Percentiles rank a stretch among this genome's conserved stretches.
Evolutionary conservation across 2,888 invertebrate genomes (phyloP).

Genomic region (Beris morrisii): DNA sequence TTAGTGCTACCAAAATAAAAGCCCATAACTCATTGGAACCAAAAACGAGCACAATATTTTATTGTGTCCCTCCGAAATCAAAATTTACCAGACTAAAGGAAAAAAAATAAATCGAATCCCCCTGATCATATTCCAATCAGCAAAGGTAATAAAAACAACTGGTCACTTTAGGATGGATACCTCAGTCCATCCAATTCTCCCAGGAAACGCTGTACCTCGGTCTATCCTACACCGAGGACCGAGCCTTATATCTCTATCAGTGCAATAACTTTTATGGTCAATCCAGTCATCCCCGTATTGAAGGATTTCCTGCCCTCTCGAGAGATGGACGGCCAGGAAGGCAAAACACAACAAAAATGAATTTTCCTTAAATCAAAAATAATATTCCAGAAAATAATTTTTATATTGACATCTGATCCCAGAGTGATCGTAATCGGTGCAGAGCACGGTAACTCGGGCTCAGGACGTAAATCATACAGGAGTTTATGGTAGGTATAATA

Average conservation of each 20-base stretch:
- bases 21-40: no score
- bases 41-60: no score
- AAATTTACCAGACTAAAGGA: no score
- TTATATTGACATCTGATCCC: constrained; percentile 41
- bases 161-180: constrained; percentile 36
- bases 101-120: background rate
- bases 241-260: constrained; percentile 22
- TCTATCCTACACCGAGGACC: no score
- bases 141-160: constrained; percentile 40
- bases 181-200: constrained; percentile 10
- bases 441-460: background rate
- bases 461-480: constrained; percentile 20
- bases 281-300: background rate
- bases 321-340: constrained; percentile 5
- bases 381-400: constrained; percentile 41
- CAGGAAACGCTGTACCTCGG: constrained; percentile 1
- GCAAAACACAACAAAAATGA: constrained; percentile 24
- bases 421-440: constrained; percentile 39
- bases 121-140: constrained; percentile 39
- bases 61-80: no score
- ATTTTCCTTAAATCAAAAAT: constrained; percentile 41
- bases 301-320: background rate
- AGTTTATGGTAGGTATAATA: constrained; percentile 30
- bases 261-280: constrained; percentile 33
- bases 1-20: no score